Conservation (phyloP, 2,888 invertebrate species). For the Cheilosia variabilis region DNA sequence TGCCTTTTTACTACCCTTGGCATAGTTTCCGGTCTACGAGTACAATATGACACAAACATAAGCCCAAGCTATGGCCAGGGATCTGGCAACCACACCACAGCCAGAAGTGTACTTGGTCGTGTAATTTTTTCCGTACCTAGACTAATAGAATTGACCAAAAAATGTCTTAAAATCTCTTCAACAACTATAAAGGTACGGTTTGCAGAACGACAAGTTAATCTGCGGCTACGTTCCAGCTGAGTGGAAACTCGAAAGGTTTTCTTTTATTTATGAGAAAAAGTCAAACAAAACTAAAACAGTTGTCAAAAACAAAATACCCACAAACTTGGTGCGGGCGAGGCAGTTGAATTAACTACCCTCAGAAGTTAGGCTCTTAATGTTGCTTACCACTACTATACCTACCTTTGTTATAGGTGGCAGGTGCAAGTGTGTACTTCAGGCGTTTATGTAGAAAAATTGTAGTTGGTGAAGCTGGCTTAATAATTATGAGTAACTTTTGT, state of each 20-base stretch:
- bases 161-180: conserved; percentile 54
- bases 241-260: conserved; percentile 51
- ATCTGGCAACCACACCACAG: conserved; percentile 36
- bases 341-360: conserved; percentile 70
- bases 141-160: conserved; percentile 67
- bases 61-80: neutral
- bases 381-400: conserved; percentile 21
- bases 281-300: conserved; percentile 37
- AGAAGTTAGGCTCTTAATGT: conserved; percentile 75
- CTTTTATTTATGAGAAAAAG: conserved; percentile 46
- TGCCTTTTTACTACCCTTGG: conserved; percentile 61
- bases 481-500: conserved; percentile 74
- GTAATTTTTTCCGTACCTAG: conserved; percentile 69
- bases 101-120: conserved; percentile 35
- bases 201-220: conserved; percentile 68
- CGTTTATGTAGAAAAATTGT: conserved; percentile 52
- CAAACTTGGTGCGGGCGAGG: conserved; percentile 64
- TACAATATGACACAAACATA: conserved; percentile 38
- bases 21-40: conserved; percentile 60
- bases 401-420: conserved; percentile 73
- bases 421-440: conserved; percentile 73
- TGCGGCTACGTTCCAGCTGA: conserved; percentile 69
- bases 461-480: conserved; percentile 67
- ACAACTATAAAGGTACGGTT: neutral
- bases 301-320: conserved; percentile 53